Percentiles rank a stretch among this genome's conserved stretches.
Conservation (phyloP, 2,113 vertebrate genomes). For the Scatophagus argus region DNA sequence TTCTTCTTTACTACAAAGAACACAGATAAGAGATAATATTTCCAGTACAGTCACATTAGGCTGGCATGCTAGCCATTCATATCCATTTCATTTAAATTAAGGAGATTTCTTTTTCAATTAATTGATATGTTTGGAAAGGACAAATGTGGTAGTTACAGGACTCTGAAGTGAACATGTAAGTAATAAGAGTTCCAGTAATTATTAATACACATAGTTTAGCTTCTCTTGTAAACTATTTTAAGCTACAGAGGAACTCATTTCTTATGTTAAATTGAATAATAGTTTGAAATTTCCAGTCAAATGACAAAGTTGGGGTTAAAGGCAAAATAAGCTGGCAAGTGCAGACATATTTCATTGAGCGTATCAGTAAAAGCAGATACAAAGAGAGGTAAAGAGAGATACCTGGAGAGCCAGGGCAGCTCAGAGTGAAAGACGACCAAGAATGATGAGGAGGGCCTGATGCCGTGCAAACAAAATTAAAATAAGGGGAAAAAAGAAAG, state of each 20-base stretch:
- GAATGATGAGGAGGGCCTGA: constrained; percentile 81
- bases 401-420: constrained; percentile 83
- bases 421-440: constrained; percentile 84
- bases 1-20: constrained; percentile 74
- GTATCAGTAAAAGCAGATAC: constrained; percentile 2
- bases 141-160: background rate
- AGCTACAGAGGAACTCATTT: background rate
- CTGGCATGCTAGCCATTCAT: background rate
- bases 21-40: background rate
- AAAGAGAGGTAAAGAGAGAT: constrained; percentile 57
- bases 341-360: background rate
- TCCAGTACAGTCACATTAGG: background rate
- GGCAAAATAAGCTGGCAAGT: background rate
- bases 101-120: background rate
- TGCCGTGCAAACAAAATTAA: constrained; percentile 21
- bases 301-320: background rate
- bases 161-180: background rate
- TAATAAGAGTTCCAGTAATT: background rate
- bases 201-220: background rate
- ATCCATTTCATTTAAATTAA: background rate
- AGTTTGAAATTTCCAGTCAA: background rate
- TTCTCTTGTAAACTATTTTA: background rate
- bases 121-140: background rate
- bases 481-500: background rate
- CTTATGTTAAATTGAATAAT: background rate